These are phyloP conservation scores for Crioceris asparagi DNA, from an alignment of 2,888 invertebrate genomes.

Conservation along the genomic window DNA sequence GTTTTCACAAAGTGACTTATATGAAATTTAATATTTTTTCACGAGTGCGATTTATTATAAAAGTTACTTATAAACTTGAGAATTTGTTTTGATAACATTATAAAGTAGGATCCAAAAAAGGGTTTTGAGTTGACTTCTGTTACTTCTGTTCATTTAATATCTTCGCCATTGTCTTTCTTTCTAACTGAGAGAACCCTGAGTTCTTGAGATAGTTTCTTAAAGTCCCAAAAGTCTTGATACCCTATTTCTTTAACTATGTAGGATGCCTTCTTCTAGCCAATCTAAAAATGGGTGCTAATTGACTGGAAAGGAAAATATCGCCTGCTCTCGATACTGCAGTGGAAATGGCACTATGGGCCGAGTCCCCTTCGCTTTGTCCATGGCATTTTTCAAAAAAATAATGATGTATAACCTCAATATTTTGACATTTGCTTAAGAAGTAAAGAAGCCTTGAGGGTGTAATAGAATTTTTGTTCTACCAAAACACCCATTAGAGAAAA, in stretches of 20 bases:
- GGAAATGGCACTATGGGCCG: slow-evolving; percentile 8
- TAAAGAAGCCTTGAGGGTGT: neutral
- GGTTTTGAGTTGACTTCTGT: slow-evolving; percentile 1
- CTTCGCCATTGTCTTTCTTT: slow-evolving; percentile 1
- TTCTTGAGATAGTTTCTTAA: slow-evolving; percentile 8
- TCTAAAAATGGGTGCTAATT: slow-evolving; percentile 7
- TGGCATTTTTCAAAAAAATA: slow-evolving; percentile 5
- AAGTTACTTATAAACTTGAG: too few relatives aligned
- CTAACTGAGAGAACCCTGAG: slow-evolving; percentile 5
- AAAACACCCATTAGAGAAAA: too few relatives aligned
- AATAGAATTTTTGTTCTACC: slow-evolving; percentile 1
- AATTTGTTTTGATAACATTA: too few relatives aligned
- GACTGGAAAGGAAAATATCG: slow-evolving; percentile 8
- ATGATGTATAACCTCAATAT: neutral
- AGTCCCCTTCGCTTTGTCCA: slow-evolving; percentile 10
- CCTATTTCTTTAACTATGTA: slow-evolving; percentile 8
- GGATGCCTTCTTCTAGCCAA: slow-evolving; percentile 8
- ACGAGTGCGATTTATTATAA: too few relatives aligned
- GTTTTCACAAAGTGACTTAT: too few relatives aligned
- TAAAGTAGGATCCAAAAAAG: too few relatives aligned
- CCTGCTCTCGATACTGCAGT: slow-evolving; percentile 7
- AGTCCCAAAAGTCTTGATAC: slow-evolving; percentile 7
- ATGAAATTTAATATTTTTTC: too few relatives aligned
- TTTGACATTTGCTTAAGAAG: neutral
- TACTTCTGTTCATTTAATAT: slow-evolving; percentile 5